Evolutionary conservation across 1,140 invertebrate species (phyloP), one percentile per base, ranked within the genome.

Genomic region (Drosophila trapezifrons): DNA sequence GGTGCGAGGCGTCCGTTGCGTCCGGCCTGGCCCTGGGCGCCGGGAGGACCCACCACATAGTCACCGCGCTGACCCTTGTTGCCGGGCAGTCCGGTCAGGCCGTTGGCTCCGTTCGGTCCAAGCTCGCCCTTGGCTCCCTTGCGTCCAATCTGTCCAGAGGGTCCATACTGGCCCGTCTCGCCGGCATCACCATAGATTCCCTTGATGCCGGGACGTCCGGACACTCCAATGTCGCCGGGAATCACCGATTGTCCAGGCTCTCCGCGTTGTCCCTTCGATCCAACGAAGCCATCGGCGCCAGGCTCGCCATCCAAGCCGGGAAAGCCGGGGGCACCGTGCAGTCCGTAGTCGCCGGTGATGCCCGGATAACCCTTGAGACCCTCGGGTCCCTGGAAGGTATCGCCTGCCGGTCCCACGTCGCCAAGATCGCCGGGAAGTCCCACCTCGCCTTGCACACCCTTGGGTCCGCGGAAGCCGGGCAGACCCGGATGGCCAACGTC

Each of bases 341-440:
- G 67, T 38, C 90, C 91, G 20, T 77, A 80, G 37, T 91, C 84
- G 4, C 90, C 90, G 6, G 13, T 72, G 27, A 91, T 78, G 9
- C 94, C 94, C 8, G 92, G 91, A 66, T 93, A 94, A 25, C 94
- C 94, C 78, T 94, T 93, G 1, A 93, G 77, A 20, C 94, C 94
- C 0, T 27, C 2, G 0, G 85, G 64, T n/a, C 94, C 94, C 46
- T 76, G 56, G 9, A 78, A 80, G 3, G 87, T 74, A 10, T 83
- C 27, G 0, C 92, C 92, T 7, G 80, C 55, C 0, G 59, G 37
- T 35, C 90, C 91, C 27, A 64, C 51, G 22, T 90, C 77, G 40
- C 87, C 80, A 2, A 22, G 4, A 2, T 55, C 43, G 12, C 91
- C 91, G 4, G 17, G n/a, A 1, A 80, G 37, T 0, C 85, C 90